Percentiles rank a stretch among this genome's conserved stretches.
Evolutionary conservation across 2,888 invertebrate genomes (phyloP).

Genomic region (Hybos culiciformis): DNA sequence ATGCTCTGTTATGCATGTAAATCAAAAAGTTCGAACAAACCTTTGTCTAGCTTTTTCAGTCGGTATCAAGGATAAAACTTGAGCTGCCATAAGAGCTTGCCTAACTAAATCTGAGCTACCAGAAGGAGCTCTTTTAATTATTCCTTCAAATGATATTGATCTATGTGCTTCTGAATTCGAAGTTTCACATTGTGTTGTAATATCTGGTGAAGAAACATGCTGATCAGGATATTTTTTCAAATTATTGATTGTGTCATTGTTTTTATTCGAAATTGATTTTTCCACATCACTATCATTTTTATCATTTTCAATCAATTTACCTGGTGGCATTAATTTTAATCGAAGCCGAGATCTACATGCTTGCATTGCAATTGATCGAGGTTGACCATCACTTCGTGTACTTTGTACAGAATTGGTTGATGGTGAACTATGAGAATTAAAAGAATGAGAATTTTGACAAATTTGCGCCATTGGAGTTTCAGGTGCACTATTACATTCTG

Average conservation of each 20-base stretch:
- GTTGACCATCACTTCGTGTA: conserved; percentile 15
- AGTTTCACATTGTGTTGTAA: conserved; percentile 17
- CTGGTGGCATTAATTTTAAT: conserved; percentile 32
- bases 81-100: conserved; percentile 62
- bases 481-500: conserved; percentile 32
- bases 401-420: conserved; percentile 28
- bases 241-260: conserved; percentile 5
- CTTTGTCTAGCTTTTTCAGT: conserved; percentile 68
- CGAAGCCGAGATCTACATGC: conserved; percentile 34
- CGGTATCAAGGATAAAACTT: conserved; percentile 68
- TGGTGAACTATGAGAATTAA: conserved; percentile 28
- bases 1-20: not conserved
- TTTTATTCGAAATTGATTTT: conserved; percentile 17
- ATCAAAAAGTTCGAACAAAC: conserved; percentile 30
- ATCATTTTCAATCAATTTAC: conserved; percentile 15
- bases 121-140: conserved; percentile 20
- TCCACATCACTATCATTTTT: not conserved
- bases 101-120: conserved; percentile 39
- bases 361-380: conserved; percentile 32
- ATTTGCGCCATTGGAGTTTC: conserved; percentile 30
- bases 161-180: conserved; percentile 10
- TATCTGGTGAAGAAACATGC: conserved; percentile 35
- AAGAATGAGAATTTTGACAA: conserved; percentile 22
- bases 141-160: conserved; percentile 32
- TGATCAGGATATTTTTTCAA: conserved; percentile 19